Conservation (phyloP, 1,140 invertebrate genomes). For the Andricus grossulariae region DNA sequence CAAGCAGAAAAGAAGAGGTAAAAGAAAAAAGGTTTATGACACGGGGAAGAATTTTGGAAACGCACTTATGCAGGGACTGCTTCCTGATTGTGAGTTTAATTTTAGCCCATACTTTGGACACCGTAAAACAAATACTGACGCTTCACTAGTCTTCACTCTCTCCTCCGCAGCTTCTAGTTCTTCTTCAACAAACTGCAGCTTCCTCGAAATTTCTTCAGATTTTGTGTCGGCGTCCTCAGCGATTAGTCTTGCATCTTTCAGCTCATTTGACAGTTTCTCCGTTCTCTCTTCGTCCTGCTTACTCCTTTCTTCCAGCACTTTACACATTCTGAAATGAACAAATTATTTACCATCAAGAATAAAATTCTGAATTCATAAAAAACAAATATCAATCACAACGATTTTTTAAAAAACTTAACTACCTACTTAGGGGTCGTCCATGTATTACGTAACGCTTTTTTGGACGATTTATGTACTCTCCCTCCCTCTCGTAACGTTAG, state of each 20-base stretch:
- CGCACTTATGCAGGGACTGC: conserved; percentile 20
- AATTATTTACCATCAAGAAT: too few relatives aligned
- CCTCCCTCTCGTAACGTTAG: too few relatives aligned
- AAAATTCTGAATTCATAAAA: too few relatives aligned
- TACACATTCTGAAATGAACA: conserved; percentile 81
- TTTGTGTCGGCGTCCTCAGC: conserved; percentile 89
- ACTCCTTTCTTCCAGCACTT: conserved; percentile 86
- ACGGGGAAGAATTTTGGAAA: conserved; percentile 4
- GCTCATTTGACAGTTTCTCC: conserved; percentile 83
- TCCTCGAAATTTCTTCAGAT: conserved; percentile 90
- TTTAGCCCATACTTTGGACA: conserved; percentile 6
- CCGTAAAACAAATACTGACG: conserved; percentile 76
- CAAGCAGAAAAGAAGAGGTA: conserved; percentile 32
- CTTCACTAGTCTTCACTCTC: conserved; percentile 90
- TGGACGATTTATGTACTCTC: too few relatives aligned
- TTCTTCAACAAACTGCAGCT: conserved; percentile 92
- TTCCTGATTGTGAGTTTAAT: conserved; percentile 16
- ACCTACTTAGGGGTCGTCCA: too few relatives aligned
- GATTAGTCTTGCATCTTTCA: conserved; percentile 86
- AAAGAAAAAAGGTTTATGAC: background rate
- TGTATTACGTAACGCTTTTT: too few relatives aligned
- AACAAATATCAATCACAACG: too few relatives aligned
- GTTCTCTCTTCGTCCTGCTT: conserved; percentile 86
- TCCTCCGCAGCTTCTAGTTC: conserved; percentile 92
- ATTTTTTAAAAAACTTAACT: too few relatives aligned